Evolutionary conservation across 2,113 vertebrate species (phyloP).

Genomic region (Hiodon alosoides): DNA sequence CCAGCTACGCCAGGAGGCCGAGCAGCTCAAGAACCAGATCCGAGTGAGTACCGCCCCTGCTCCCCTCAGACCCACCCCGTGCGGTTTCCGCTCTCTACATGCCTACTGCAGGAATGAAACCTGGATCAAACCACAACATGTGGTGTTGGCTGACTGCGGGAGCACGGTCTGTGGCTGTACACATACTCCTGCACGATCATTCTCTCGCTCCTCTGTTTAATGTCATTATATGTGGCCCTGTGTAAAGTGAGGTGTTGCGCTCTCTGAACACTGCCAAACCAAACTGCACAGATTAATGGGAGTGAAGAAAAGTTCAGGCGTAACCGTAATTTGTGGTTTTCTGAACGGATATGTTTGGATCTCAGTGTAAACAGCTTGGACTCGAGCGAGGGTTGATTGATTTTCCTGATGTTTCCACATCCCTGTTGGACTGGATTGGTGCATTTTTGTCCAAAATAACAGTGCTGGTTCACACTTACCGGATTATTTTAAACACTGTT

Average conservation of each 20-base stretch:
- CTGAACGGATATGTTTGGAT: neutral
- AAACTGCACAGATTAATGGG: neutral
- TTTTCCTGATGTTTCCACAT: too few relatives aligned
- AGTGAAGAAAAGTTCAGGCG: slow-evolving; percentile 18
- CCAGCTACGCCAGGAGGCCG: slow-evolving; percentile 98
- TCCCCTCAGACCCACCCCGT: neutral
- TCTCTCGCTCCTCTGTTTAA: neutral
- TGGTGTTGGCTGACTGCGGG: too few relatives aligned
- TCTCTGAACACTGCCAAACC: neutral
- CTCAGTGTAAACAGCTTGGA: neutral
- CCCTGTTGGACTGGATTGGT: too few relatives aligned
- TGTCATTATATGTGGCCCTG: neutral
- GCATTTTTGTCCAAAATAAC: too few relatives aligned
- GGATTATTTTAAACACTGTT: too few relatives aligned
- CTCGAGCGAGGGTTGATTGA: too few relatives aligned
- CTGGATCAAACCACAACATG: too few relatives aligned
- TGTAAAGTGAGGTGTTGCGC: neutral
- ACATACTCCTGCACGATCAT: neutral
- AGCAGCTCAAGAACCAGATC: slow-evolving; percentile 99
- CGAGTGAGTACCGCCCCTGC: slow-evolving; percentile 67
- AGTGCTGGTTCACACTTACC: too few relatives aligned
- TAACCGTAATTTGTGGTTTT: neutral
- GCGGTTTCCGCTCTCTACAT: too few relatives aligned
- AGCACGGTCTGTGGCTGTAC: too few relatives aligned
- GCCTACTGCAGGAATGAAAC: too few relatives aligned